Evolutionary conservation across 2,888 invertebrate species (phyloP).

Genomic region (Lordiphosa fenestrarum): DNA sequence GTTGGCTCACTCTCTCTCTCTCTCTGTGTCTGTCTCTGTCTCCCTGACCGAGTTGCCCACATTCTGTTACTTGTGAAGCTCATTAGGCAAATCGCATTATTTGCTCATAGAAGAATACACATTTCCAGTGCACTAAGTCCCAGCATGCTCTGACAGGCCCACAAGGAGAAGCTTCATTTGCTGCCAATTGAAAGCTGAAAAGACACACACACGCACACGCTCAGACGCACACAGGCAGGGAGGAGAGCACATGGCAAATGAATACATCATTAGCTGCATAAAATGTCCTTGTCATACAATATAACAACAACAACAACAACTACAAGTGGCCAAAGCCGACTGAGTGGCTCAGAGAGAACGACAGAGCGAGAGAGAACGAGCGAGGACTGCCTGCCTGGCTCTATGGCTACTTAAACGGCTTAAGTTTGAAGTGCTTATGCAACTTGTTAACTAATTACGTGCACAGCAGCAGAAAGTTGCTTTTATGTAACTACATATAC

Average conservation of each 20-base stretch:
- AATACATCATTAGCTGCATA: constrained; percentile 71
- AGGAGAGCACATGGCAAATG: constrained; percentile 52
- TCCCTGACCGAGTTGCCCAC: constrained; percentile 51
- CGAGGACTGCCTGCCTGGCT: constrained; percentile 28
- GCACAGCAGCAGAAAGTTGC: constrained; percentile 26
- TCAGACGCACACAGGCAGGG: background rate
- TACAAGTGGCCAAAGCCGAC: constrained; percentile 50
- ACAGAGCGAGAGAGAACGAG: constrained; percentile 14
- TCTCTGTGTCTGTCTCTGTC: too few species aligned
- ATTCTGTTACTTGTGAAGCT: constrained; percentile 37
- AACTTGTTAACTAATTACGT: constrained; percentile 65
- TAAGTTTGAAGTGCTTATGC: constrained; percentile 53
- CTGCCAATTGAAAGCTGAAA: constrained; percentile 60
- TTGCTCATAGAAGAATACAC: constrained; percentile 47
- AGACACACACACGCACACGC: constrained; percentile 13
- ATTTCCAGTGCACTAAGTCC: constrained; percentile 54
- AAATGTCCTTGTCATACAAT: constrained; percentile 50
- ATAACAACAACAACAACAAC: constrained; percentile 11
- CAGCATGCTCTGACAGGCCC: constrained; percentile 53
- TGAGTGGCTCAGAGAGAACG: constrained; percentile 34
- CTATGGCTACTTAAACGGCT: constrained; percentile 57
- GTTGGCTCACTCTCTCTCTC: constrained; percentile 1
- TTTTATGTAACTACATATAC: too few species aligned
- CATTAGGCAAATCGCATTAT: constrained; percentile 70
- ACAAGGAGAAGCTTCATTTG: constrained; percentile 63